phyloP scores from a whole-genome alignment of 2,888 invertebrate genomes.

The Agonopterix alstromeriana region DNA sequence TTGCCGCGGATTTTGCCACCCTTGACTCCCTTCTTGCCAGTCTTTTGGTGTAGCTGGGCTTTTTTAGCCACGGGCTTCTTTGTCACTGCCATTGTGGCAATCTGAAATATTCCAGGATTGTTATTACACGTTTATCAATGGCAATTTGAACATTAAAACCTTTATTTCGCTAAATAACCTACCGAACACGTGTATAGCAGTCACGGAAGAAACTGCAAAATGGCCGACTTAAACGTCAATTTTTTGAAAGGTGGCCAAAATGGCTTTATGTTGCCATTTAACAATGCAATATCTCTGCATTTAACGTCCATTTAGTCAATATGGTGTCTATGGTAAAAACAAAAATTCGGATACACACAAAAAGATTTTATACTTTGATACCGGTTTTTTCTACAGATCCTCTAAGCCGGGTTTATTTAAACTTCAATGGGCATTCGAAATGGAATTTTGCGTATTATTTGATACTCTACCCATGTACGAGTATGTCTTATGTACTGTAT shows the following conservation, averaged over 20 bases:
- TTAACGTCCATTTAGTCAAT: too few relatives aligned
- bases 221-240: slow-evolving; percentile 62
- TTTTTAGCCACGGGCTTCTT: slow-evolving; percentile 73
- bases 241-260: slow-evolving; percentile 22
- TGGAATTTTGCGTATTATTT: too few relatives aligned
- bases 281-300: background rate
- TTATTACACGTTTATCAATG: slow-evolving; percentile 17
- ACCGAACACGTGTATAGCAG: slow-evolving; percentile 71
- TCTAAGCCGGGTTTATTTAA: too few relatives aligned
- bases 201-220: slow-evolving; percentile 69
- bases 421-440: too few relatives aligned
- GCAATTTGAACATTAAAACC: slow-evolving; percentile 13
- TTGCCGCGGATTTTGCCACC: slow-evolving; percentile 85
- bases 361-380: background rate
- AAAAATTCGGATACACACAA: too few relatives aligned
- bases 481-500: too few relatives aligned
- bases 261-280: slow-evolving; percentile 11
- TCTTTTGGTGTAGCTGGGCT: slow-evolving; percentile 67
- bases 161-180: slow-evolving; percentile 42
- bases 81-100: slow-evolving; percentile 64
- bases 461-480: too few relatives aligned
- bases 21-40: slow-evolving; percentile 71
- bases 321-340: too few relatives aligned
- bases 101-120: slow-evolving; percentile 36
- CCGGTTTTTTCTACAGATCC: background rate